Conservation (phyloP, 2,888 invertebrate species). For the Invenusta paracnida region DNA sequence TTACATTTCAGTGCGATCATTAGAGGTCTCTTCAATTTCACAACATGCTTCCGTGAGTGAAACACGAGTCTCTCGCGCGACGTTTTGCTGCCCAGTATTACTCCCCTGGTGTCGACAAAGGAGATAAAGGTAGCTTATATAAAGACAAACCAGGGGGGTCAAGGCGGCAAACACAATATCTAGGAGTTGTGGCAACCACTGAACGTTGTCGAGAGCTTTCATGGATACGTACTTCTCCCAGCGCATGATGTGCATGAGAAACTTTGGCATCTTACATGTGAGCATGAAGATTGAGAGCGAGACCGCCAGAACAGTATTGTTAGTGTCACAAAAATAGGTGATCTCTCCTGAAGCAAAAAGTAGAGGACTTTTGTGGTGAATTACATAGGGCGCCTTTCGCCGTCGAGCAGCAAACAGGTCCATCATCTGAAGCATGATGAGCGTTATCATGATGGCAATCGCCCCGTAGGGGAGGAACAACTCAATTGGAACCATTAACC, state of each 20-base stretch:
- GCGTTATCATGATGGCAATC: neutral
- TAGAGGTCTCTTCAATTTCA: neutral
- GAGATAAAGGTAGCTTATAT: neutral
- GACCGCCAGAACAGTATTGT: conserved; percentile 9
- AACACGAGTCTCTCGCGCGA: neutral
- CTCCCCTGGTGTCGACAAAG: neutral
- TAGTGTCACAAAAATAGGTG: neutral
- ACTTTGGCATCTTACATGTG: conserved; percentile 32
- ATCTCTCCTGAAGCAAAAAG: neutral
- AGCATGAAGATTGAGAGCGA: conserved; percentile 15
- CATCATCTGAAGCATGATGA: neutral
- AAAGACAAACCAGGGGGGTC: neutral
- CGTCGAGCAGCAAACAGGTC: neutral
- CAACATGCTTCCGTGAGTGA: neutral
- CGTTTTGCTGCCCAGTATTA: neutral
- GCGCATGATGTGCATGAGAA: conserved; percentile 30
- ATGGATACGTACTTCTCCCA: conserved; percentile 3
- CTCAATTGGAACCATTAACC: conserved; percentile 35
- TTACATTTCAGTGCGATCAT: too few relatives aligned
- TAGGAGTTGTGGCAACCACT: neutral
- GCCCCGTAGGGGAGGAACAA: conserved; percentile 31
- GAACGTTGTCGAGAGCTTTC: neutral
- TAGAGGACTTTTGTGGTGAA: neutral
- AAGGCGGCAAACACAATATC: neutral
- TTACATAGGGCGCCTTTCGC: neutral